These are phyloP conservation scores for Centrocercus urophasianus DNA, from an alignment of 2,113 vertebrate species.

Conservation along the genomic window DNA sequence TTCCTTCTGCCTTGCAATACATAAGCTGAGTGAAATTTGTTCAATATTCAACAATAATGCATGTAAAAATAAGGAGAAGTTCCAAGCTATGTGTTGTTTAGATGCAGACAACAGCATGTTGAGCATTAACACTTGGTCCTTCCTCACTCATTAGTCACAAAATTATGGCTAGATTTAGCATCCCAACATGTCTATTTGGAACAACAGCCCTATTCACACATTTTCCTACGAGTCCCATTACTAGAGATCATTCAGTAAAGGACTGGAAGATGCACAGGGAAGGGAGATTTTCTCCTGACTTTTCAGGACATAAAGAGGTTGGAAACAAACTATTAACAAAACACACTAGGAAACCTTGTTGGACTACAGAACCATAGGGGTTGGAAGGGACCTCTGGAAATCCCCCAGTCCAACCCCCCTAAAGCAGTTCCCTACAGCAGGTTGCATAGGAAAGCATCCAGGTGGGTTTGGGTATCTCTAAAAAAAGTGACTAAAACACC, in stretches of 20 bases:
- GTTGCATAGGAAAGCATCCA: background rate
- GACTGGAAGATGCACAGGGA: background rate
- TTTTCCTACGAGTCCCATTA: background rate
- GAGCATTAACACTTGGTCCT: background rate
- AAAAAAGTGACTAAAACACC: background rate
- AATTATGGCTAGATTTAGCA: background rate
- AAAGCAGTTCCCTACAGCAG: background rate
- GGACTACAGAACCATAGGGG: background rate
- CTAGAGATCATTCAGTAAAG: background rate
- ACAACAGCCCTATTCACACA: background rate
- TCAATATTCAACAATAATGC: background rate
- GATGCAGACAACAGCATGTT: background rate
- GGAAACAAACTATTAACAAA: background rate
- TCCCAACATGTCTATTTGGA: background rate
- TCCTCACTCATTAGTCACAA: background rate
- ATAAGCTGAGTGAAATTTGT: background rate
- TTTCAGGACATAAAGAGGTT: background rate
- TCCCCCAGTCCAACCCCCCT: background rate
- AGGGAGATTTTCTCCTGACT: background rate
- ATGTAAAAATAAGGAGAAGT: background rate
- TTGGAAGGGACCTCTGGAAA: background rate
- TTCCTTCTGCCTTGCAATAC: background rate
- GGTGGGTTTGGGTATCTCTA: background rate
- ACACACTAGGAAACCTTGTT: fast-evolving
- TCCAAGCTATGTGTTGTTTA: background rate